Conservation (phyloP, 2,113 vertebrate species). For the Dendrocopos noguchii region DNA sequence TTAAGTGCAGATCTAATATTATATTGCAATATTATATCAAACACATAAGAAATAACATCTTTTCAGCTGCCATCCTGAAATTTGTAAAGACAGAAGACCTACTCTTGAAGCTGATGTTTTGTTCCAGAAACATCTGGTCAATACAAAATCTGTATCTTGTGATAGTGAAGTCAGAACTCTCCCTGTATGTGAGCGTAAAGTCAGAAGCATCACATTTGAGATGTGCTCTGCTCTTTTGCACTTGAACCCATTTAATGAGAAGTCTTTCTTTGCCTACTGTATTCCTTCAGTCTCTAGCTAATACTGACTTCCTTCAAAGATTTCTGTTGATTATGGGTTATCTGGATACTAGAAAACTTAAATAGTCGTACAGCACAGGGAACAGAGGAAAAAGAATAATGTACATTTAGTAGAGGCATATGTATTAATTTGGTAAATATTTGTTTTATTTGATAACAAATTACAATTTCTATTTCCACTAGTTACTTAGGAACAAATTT, state of each 20-base stretch:
- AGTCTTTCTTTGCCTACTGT: background rate
- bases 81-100: background rate
- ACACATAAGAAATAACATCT: background rate
- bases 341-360: background rate
- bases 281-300: background rate
- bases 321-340: background rate
- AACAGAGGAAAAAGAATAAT: background rate
- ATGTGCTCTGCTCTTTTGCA: background rate
- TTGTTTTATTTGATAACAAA: background rate
- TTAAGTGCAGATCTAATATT: constrained; percentile 1
- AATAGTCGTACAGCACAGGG: background rate
- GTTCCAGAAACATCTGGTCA: background rate
- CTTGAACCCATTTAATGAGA: background rate
- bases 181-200: background rate
- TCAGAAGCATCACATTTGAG: background rate
- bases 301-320: background rate
- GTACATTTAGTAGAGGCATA: background rate
- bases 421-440: background rate
- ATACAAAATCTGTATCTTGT: background rate
- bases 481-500: background rate
- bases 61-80: background rate
- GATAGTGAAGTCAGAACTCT: background rate
- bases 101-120: background rate
- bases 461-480: background rate
- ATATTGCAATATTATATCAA: background rate